These are phyloP conservation scores for Xylocampa areola DNA, from an alignment of 2,888 invertebrate species.

Conservation along the genomic window DNA sequence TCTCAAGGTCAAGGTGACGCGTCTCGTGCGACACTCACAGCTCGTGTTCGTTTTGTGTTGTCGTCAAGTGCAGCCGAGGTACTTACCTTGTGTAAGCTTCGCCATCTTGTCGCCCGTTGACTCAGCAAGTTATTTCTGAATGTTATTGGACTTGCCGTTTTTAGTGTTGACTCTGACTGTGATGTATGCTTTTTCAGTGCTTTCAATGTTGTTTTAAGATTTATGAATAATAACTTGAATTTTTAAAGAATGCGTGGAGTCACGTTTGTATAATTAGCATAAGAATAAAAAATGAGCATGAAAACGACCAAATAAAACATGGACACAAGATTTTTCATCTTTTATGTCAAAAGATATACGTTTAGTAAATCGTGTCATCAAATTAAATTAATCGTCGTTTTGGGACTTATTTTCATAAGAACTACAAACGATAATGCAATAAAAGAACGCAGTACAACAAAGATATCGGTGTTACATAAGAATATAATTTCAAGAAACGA, in stretches of 20 bases:
- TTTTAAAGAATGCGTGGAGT: not conserved
- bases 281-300: not conserved
- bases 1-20: slow-evolving; percentile 43
- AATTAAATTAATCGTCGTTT: too few relatives aligned
- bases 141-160: slow-evolving; percentile 28
- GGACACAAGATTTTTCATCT: too few relatives aligned
- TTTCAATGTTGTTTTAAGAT: slow-evolving; percentile 21
- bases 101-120: slow-evolving; percentile 31
- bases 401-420: too few relatives aligned
- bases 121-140: slow-evolving; percentile 47
- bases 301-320: too few relatives aligned
- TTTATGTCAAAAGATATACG: too few relatives aligned
- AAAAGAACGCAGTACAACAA: too few relatives aligned
- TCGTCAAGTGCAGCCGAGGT: slow-evolving; percentile 40
- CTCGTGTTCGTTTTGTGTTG: slow-evolving; percentile 4
- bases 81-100: slow-evolving; percentile 15
- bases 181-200: slow-evolving; percentile 9
- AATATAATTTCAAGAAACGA: too few relatives aligned
- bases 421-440: too few relatives aligned
- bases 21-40: not conserved
- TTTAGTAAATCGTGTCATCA: too few relatives aligned
- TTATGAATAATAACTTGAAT: slow-evolving; percentile 2
- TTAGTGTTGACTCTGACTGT: slow-evolving; percentile 28
- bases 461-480: too few relatives aligned
- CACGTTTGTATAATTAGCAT: not conserved